Base-by-base conservation (phyloP, 2,888 invertebrate species). In the Conops quadrifasciatus region DNA sequence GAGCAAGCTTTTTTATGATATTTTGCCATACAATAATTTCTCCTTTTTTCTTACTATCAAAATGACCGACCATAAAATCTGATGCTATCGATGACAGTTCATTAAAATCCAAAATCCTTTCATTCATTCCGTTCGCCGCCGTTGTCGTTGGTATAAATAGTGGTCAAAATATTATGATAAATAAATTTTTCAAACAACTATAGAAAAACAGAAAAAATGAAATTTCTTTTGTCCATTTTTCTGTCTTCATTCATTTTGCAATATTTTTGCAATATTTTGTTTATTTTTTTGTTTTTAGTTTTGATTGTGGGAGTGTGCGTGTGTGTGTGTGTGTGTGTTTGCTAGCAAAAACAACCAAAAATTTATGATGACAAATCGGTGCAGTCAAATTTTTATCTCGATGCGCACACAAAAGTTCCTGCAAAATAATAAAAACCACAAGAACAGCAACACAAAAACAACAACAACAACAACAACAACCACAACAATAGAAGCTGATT, bases 351-450 rank as follows among this genome's bases (percentile, higher is more conserved):
- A 73, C 70, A 73, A 72, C 67, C 72, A 74, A 70, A 76, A 76
- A 83, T 83, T 83, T 83, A 83, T 83, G 83, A 82, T 83, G 82
- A 83, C 82, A 83, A 83, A 83, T 83, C 82, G 80, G 4, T 79
- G 78, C 79, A 81, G 82, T 30, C 68, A 77, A 82, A 81, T 80
- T 82, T 83, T 83, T 83, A 83, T 83, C 83, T 80, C 78, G 77
- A 74, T 77, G 75, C 80, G 79, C 81, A 83, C 82, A 7, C 9
- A 36, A 36, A 82, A 80, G 81, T 82, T 80, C 78, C 77, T 59
- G 71, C 75, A 75, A 66, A 73, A 74, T 62, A 36, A 24, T 47
- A 58, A 13, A 21, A 11, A 16, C 45, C 16, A 65, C 68, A 70
- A 59, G 72, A 70, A 30, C 73, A 70, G 43, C 64, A 69, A 24